Percentiles rank a stretch among this genome's conserved stretches.
phyloP scores from a whole-genome alignment of 2,797 vertebrate species.

The Hippopotamyrus pictus region DNA sequence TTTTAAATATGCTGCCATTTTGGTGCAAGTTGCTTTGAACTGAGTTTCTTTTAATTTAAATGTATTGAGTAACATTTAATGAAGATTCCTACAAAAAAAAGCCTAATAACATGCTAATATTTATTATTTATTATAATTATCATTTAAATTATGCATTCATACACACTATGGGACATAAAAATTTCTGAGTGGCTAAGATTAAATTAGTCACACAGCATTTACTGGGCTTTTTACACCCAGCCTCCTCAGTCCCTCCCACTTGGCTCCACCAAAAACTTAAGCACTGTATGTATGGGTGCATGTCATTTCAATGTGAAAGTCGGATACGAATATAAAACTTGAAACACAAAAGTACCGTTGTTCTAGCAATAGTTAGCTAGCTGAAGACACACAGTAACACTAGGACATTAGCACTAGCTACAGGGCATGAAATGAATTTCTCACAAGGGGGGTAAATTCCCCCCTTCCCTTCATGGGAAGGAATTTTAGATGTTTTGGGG shows the following conservation, averaged over 20 bases:
- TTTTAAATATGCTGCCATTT: not conserved
- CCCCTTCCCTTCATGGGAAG: not conserved
- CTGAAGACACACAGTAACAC: not conserved
- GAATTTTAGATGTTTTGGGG: not conserved
- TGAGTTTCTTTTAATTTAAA: not conserved
- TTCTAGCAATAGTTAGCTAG: not conserved
- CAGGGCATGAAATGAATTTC: not conserved
- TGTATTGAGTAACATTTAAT: not conserved
- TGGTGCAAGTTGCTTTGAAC: not conserved
- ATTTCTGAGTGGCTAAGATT: not conserved
- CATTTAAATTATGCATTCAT: not conserved
- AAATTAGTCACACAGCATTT: not conserved
- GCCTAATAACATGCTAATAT: not conserved
- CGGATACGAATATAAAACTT: not conserved
- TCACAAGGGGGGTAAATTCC: not conserved
- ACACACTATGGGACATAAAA: not conserved
- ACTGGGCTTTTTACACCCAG: not conserved
- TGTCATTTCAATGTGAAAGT: not conserved
- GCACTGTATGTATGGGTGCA: not conserved
- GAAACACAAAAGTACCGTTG: not conserved
- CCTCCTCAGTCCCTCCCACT: not conserved
- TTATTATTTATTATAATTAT: not conserved
- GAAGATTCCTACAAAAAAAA: not conserved
- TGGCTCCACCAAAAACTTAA: not conserved
- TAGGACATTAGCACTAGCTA: not conserved